Percentiles rank a stretch among this genome's conserved stretches.
phyloP scores from a whole-genome alignment of 2,888 invertebrate species.

The Drosophila maculinotata region DNA sequence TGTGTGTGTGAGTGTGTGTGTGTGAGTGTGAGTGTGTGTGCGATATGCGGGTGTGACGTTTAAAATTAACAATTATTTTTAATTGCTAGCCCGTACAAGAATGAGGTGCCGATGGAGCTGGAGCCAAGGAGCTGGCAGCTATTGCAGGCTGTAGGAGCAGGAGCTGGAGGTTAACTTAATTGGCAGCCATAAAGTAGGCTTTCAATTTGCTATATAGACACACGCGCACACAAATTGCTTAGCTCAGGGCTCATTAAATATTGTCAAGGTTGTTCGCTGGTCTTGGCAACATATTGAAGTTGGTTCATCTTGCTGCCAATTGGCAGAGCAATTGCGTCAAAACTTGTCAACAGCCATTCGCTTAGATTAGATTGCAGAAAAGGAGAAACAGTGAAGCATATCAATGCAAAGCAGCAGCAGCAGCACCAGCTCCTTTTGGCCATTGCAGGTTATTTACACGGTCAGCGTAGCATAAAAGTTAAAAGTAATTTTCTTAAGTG shows the following conservation, averaged over 20 bases:
- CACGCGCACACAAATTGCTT: conserved; percentile 19
- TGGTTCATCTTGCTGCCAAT: conserved; percentile 27
- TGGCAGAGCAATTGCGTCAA: conserved; percentile 26
- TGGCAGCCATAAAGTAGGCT: conserved; percentile 48
- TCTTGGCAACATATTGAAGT: conserved; percentile 6
- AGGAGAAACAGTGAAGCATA: conserved; percentile 48
- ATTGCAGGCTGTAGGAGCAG: conserved; percentile 1
- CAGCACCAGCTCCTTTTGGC: conserved; percentile 9
- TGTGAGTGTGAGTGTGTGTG: conserved; percentile 10
- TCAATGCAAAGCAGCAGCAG: conserved; percentile 48
- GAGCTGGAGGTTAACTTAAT: conserved; percentile 36
- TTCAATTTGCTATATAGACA: conserved; percentile 42
- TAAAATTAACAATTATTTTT: conserved; percentile 74
- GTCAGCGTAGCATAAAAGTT: conserved; percentile 60
- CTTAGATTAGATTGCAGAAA: conserved; percentile 56
- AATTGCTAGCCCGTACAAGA: conserved; percentile 54
- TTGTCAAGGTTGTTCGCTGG: conserved; percentile 16
- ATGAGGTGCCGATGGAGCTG: conserved; percentile 54
- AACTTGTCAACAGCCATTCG: conserved; percentile 57
- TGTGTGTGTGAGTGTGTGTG: conserved; percentile 15
- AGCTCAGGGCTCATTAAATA: conserved; percentile 45
- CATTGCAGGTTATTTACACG: conserved; percentile 61
- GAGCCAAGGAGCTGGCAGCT: too few species aligned
- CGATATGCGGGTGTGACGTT: conserved; percentile 31
- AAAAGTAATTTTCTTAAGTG: conserved; percentile 82